Conservation (phyloP, 2,113 vertebrate species). For the Donacobius atricapilla region DNA sequence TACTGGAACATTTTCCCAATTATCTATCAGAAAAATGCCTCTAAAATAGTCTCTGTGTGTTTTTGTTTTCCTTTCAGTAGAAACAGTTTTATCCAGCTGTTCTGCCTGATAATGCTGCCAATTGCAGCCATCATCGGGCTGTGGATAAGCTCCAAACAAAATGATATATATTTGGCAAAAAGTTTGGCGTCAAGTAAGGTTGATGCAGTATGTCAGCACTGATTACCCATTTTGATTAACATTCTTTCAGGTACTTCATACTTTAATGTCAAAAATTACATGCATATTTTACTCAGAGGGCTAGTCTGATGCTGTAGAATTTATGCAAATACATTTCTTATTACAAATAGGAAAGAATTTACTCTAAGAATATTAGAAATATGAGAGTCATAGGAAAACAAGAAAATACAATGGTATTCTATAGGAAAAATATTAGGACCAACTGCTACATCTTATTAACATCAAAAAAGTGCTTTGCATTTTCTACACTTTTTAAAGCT, state of each 20-base stretch:
- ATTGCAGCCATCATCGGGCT: not conserved
- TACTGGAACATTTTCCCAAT: not conserved
- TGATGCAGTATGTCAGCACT: not conserved
- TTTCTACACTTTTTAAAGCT: not conserved
- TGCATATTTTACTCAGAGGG: not conserved
- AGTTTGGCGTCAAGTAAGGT: not conserved
- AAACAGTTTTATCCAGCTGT: not conserved
- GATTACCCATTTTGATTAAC: conserved; percentile 3
- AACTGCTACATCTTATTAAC: not conserved
- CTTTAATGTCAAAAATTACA: not conserved
- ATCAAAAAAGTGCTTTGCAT: not conserved
- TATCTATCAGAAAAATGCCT: not conserved
- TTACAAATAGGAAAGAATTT: not conserved
- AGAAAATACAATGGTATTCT: not conserved
- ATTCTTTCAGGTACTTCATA: not conserved
- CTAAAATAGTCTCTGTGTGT: not conserved
- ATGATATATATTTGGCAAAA: not conserved
- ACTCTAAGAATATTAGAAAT: not conserved
- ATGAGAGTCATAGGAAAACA: not conserved
- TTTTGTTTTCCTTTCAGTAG: not conserved
- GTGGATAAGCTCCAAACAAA: not conserved
- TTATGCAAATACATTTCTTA: not conserved
- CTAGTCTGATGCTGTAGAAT: not conserved
- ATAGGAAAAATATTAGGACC: not conserved
- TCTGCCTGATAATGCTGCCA: not conserved